Percentiles rank a stretch among this genome's conserved stretches.
phyloP scores from a whole-genome alignment of 2,888 invertebrate genomes.

The Drosophila colorata region DNA sequence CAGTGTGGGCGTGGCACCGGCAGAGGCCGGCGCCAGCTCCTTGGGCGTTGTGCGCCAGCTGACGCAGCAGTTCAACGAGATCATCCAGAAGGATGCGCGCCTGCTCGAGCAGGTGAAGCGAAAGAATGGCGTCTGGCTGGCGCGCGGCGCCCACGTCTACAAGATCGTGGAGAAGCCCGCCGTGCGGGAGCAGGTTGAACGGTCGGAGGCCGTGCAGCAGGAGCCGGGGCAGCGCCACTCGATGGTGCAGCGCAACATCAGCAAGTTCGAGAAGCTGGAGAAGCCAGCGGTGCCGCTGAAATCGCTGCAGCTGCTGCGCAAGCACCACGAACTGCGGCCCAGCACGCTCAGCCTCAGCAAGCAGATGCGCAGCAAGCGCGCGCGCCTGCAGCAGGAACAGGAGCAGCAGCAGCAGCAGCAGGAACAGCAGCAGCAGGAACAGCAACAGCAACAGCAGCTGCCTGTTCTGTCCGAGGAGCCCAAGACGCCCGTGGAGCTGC shows the following conservation, averaged over 20 bases:
- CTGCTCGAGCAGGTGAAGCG: constrained; percentile 87
- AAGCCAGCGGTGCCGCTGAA: constrained; percentile 83
- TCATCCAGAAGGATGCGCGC: constrained; percentile 85
- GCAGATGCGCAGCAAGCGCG: constrained; percentile 32
- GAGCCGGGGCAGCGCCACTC: constrained; percentile 70
- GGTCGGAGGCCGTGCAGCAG: constrained; percentile 4
- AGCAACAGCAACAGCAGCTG: constrained; percentile 38
- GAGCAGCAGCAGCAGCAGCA: constrained; percentile 12
- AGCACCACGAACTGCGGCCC: constrained; percentile 76
- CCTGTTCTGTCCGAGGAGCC: constrained; percentile 70
- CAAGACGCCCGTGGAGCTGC: constrained; percentile 60
- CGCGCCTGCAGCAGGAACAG: constrained; percentile 15
- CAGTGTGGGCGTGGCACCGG: constrained; percentile 18
- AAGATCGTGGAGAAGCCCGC: constrained; percentile 82
- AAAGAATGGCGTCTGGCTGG: constrained; percentile 86
- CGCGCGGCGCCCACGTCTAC: constrained; percentile 84
- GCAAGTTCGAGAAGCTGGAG: constrained; percentile 79
- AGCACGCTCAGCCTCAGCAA: constrained; percentile 43
- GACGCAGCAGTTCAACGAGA: constrained; percentile 90
- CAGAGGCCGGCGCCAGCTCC: constrained; percentile 5
- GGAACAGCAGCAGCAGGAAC: constrained; percentile 18
- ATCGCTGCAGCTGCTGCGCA: constrained; percentile 79
- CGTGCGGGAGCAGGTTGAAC: constrained; percentile 6
- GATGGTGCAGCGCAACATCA: constrained; percentile 79
- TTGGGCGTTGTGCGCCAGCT: constrained; percentile 88